Conservation (phyloP, 1,140 invertebrate genomes). For the Pemphigus obesinymphae region DNA sequence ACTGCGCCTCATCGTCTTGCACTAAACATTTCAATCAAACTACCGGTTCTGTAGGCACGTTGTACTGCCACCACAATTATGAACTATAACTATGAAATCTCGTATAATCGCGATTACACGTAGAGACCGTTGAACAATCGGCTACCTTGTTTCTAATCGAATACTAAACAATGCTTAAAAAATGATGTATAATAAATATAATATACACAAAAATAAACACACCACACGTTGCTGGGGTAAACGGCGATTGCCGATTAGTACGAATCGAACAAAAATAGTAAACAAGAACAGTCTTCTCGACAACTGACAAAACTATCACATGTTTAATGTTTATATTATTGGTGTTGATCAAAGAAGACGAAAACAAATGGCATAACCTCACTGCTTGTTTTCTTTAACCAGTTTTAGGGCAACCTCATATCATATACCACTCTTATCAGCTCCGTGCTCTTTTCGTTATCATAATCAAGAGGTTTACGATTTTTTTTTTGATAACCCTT, state of each 20-base stretch:
- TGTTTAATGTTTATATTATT: slow-evolving; percentile 18
- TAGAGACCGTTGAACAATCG: background rate
- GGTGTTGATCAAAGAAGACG: background rate
- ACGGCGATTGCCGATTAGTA: background rate
- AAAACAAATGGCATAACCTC: background rate
- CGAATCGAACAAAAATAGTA: background rate
- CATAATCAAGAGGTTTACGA: background rate
- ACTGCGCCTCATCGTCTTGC: background rate
- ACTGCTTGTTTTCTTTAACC: background rate
- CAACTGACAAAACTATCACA: slow-evolving; percentile 24
- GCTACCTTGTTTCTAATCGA: too few relatives aligned
- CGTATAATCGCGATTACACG: background rate
- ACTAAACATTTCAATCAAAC: background rate
- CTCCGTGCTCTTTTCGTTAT: background rate
- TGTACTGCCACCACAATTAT: too few relatives aligned
- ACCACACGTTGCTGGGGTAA: background rate
- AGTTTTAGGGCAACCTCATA: too few relatives aligned
- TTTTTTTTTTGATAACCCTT: slow-evolving; percentile 23
- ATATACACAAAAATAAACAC: too few relatives aligned
- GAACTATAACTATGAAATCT: too few relatives aligned
- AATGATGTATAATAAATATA: too few relatives aligned
- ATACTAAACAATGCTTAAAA: too few relatives aligned
- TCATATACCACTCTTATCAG: background rate
- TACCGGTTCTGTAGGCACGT: too few relatives aligned
- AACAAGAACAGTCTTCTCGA: background rate